Conservation (phyloP, 2,888 invertebrate genomes). For the Pachliopta kotzebuea region DNA sequence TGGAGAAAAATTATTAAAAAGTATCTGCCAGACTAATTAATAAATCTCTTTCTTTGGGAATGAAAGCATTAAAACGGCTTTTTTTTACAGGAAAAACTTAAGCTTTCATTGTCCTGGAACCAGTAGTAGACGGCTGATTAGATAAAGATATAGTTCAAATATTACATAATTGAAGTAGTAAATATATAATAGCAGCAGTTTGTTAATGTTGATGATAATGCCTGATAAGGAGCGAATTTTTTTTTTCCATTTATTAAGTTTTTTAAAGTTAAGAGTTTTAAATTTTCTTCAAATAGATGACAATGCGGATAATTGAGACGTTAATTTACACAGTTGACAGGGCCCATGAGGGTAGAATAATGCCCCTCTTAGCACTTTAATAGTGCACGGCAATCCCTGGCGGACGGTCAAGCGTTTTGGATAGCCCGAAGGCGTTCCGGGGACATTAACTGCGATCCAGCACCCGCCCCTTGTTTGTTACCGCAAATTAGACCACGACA, state of each 20-base stretch:
- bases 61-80: too few species aligned
- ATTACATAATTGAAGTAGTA: too few species aligned
- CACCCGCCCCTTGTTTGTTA: slow-evolving; percentile 73
- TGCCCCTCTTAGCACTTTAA: slow-evolving; percentile 79
- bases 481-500: slow-evolving; percentile 64
- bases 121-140: too few species aligned
- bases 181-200: too few species aligned
- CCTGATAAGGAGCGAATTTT: too few species aligned
- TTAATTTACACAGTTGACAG: slow-evolving; percentile 75
- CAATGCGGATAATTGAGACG: slow-evolving; percentile 64
- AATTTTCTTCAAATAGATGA: slow-evolving; percentile 15
- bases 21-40: neutral
- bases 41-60: too few species aligned
- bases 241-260: too few species aligned
- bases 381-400: slow-evolving; percentile 62
- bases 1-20: slow-evolving; percentile 12
- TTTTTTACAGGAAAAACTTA: too few species aligned
- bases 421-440: slow-evolving; percentile 67
- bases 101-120: too few species aligned
- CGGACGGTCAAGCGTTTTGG: slow-evolving; percentile 66
- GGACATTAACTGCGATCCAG: slow-evolving; percentile 58
- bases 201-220: too few species aligned
- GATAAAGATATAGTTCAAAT: too few species aligned
- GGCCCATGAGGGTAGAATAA: slow-evolving; percentile 67
- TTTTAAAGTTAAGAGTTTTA: neutral